These are phyloP conservation scores for Cydia amplana DNA, from an alignment of 1,140 invertebrate species.

Conservation along the genomic window DNA sequence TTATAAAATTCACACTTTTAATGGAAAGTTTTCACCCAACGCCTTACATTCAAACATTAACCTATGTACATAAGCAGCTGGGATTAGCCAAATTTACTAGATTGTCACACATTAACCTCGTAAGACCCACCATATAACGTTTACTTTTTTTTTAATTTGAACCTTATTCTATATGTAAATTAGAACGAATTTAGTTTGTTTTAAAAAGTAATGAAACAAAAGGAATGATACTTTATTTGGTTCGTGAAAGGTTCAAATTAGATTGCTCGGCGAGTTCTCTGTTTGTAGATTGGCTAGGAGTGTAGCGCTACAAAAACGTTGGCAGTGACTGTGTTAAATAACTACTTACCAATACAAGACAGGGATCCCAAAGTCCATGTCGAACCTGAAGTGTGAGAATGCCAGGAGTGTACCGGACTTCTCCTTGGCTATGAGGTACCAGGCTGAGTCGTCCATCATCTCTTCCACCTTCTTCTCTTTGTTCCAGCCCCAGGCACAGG, in stretches of 20 bases:
- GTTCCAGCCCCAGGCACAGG: constrained; percentile 88
- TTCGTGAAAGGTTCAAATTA: too few relatives aligned
- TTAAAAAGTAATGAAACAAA: too few relatives aligned
- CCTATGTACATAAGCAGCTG: background rate
- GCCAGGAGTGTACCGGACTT: constrained; percentile 75
- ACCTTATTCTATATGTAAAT: too few relatives aligned
- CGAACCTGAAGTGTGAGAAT: constrained; percentile 80
- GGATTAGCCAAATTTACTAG: background rate
- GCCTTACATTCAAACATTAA: background rate
- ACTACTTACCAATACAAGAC: constrained; percentile 75
- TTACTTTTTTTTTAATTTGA: too few relatives aligned
- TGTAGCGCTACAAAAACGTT: too few relatives aligned
- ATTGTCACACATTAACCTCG: background rate
- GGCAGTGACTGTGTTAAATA: too few relatives aligned
- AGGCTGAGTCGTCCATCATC: constrained; percentile 85
- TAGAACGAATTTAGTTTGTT: too few relatives aligned
- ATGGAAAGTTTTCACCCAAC: background rate
- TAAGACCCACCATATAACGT: too few relatives aligned
- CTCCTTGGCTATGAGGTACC: constrained; percentile 84
- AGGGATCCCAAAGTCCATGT: constrained; percentile 77
- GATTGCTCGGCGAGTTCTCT: too few relatives aligned
- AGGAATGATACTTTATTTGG: too few relatives aligned
- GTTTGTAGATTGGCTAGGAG: too few relatives aligned
- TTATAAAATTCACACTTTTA: background rate
- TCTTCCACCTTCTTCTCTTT: constrained; percentile 85